Evolutionary conservation across 2,888 invertebrate species (phyloP).

Genomic region (Trachelus tabidus): DNA sequence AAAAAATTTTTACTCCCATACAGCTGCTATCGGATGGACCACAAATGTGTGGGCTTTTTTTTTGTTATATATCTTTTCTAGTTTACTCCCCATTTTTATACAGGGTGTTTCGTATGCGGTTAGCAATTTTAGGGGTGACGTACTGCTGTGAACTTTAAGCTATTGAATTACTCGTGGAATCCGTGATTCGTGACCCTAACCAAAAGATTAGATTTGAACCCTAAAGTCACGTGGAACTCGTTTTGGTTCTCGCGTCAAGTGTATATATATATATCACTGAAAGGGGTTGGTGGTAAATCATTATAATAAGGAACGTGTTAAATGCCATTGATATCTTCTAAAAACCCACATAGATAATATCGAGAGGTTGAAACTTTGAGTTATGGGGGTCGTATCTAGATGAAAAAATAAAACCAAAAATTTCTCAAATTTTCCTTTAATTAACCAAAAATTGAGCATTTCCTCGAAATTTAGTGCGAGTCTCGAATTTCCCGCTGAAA

Average conservation of each 20-base stretch:
- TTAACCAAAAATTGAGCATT: neutral
- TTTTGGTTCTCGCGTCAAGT: neutral
- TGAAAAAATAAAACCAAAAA: neutral
- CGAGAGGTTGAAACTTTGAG: neutral
- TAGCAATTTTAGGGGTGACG: neutral
- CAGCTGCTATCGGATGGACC: neutral
- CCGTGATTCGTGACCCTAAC: neutral
- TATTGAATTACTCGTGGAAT: neutral
- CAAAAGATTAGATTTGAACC: neutral
- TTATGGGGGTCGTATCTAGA: neutral
- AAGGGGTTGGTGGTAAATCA: neutral
- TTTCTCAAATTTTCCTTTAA: neutral
- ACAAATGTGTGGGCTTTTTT: neutral
- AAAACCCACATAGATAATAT: neutral
- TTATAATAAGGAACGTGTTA: neutral
- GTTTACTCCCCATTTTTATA: neutral
- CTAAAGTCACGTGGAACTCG: neutral
- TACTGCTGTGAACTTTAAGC: neutral
- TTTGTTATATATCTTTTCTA: neutral
- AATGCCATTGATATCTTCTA: neutral
- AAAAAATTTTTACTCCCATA: neutral
- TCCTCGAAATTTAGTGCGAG: neutral
- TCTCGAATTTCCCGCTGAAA: neutral
- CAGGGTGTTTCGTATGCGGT: neutral
- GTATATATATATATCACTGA: neutral